Evolutionary conservation across 2,797 vertebrate genomes (phyloP).

Genomic region (Arremon brunneinucha): DNA sequence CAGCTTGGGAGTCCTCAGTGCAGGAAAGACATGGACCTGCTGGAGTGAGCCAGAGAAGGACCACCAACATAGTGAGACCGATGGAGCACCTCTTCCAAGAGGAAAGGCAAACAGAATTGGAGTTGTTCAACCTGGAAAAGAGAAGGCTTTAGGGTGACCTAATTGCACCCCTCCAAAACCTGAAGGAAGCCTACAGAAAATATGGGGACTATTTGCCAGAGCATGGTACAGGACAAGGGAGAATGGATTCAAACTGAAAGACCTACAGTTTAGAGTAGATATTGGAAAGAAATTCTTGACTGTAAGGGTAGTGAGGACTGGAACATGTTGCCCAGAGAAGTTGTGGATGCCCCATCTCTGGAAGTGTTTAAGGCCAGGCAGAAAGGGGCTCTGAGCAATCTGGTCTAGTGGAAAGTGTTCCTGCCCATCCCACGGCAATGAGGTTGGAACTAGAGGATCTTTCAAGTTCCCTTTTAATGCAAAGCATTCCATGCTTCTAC

Average conservation of each 20-base stretch:
- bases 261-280: neutral
- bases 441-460: neutral
- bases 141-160: neutral
- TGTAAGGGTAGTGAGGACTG: neutral
- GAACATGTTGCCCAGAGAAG: neutral
- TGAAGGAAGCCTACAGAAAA: neutral
- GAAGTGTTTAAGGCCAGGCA: neutral
- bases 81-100: neutral
- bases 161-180: neutral
- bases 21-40: neutral
- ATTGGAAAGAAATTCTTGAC: neutral
- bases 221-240: rapidly evolving
- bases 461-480: neutral
- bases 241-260: neutral
- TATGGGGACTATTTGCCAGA: too few relatives aligned
- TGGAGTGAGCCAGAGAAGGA: neutral
- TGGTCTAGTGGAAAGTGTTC: neutral
- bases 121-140: neutral
- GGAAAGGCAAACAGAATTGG: rapidly evolving
- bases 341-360: neutral
- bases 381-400: neutral
- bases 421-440: too few relatives aligned
- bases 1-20: neutral
- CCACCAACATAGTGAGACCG: neutral
- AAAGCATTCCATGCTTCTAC: neutral